Percentiles rank a stretch among this genome's conserved stretches.
Conservation (phyloP, 2,888 invertebrate species). For the Microplitis deprimator region DNA sequence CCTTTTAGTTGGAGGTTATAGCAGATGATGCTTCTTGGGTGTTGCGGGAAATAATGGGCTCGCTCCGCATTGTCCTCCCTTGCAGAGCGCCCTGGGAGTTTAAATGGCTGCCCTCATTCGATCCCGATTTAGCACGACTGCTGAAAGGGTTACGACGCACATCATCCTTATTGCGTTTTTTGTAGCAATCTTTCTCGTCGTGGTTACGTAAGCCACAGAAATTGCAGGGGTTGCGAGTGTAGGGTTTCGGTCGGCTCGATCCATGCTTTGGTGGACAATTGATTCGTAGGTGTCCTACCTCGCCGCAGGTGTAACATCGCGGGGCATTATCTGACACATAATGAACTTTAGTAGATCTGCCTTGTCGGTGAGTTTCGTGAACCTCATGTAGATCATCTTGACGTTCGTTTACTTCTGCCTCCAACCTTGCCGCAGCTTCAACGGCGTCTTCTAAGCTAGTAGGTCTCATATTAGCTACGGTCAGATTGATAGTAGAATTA, state of each 20-base stretch:
- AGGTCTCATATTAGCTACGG: neutral
- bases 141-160: neutral
- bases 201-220: too few relatives aligned
- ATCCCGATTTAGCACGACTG: neutral
- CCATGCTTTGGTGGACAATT: neutral
- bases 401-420: neutral
- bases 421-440: neutral
- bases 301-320: neutral
- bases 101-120: neutral
- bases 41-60: slow-evolving; percentile 25
- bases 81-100: slow-evolving; percentile 30
- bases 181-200: too few relatives aligned
- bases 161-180: too few relatives aligned
- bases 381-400: too few relatives aligned
- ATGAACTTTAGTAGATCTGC: too few relatives aligned
- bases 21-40: slow-evolving; percentile 45
- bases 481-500: neutral
- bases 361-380: too few relatives aligned
- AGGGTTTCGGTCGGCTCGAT: neutral
- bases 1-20: neutral
- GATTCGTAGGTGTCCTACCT: neutral
- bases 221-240: too few relatives aligned
- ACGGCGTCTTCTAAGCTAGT: neutral
- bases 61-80: slow-evolving; percentile 2
- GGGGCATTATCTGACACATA: neutral